A percentile compares a stretch with the other conserved stretches of the same genome.
These are phyloP conservation scores for Lymantria dispar DNA, from an alignment of 2,888 invertebrate genomes.

Conservation along the genomic window DNA sequence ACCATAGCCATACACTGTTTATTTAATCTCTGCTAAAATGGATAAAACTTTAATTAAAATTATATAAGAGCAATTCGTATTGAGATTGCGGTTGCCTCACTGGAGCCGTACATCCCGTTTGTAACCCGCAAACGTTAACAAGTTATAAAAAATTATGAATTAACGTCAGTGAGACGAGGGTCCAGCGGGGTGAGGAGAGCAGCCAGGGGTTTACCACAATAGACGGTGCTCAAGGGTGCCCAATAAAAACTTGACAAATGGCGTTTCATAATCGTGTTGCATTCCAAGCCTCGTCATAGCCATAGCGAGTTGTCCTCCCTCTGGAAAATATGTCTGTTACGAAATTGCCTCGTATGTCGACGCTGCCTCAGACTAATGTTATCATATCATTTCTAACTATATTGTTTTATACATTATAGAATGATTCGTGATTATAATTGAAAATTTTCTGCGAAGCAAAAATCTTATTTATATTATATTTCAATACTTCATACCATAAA, in stretches of 20 bases:
- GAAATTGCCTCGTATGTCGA: constrained; percentile 42
- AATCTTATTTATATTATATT: too few species aligned
- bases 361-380: constrained; percentile 19
- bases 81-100: background rate
- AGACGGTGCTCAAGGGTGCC: constrained; percentile 67
- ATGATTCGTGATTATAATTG: too few species aligned
- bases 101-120: constrained; percentile 11
- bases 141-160: constrained; percentile 79
- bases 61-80: background rate
- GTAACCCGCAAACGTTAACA: constrained; percentile 67
- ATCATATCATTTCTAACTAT: constrained; percentile 9
- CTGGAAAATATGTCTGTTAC: constrained; percentile 56
- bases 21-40: constrained; percentile 28
- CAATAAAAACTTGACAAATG: constrained; percentile 83
- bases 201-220: constrained; percentile 55
- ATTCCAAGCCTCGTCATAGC: constrained; percentile 73
- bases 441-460: too few species aligned
- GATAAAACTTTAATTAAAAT: constrained; percentile 39
- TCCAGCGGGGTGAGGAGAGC: constrained; percentile 44
- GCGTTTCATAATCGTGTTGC: constrained; percentile 79
- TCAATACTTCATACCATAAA: too few species aligned
- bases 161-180: constrained; percentile 70
- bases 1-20: background rate
- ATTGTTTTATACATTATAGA: too few species aligned
- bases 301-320: constrained; percentile 62